Conservation (phyloP, 2,113 vertebrate species). For the Phasianus colchicus region DNA sequence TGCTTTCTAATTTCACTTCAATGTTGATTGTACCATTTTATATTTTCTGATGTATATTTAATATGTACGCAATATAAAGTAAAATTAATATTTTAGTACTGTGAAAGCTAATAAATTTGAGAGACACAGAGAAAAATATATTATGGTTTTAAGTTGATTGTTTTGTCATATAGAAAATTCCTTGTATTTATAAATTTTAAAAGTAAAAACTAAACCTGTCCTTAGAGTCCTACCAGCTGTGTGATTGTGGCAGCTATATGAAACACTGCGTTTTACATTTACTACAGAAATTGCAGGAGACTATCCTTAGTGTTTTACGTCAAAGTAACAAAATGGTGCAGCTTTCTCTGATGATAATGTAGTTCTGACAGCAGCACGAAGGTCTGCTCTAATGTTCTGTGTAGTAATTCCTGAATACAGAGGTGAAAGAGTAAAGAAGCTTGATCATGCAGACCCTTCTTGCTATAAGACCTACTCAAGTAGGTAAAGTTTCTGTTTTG, state of each 20-base stretch:
- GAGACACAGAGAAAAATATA: not conserved
- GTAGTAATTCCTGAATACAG: not conserved
- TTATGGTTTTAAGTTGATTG: not conserved
- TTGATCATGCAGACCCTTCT: rapidly evolving
- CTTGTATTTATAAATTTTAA: not conserved
- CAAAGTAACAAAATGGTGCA: not conserved
- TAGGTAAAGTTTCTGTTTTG: not conserved
- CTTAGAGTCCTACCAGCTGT: not conserved
- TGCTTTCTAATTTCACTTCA: not conserved
- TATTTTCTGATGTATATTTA: conserved; percentile 14
- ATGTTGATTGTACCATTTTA: not conserved
- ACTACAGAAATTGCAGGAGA: not conserved
- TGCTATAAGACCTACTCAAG: not conserved
- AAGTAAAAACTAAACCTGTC: not conserved
- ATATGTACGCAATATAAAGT: not conserved
- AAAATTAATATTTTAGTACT: not conserved
- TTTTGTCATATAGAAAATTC: not conserved
- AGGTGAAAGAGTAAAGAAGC: not conserved
- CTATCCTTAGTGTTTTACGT: not conserved
- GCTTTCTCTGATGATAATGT: not conserved
- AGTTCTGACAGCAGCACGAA: not conserved
- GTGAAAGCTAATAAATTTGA: not conserved
- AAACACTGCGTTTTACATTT: not conserved
- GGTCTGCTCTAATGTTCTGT: not conserved
- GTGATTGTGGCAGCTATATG: not conserved